These are phyloP conservation scores for Eupithecia insigniata DNA, from an alignment of 2,888 invertebrate genomes.

Conservation along the genomic window DNA sequence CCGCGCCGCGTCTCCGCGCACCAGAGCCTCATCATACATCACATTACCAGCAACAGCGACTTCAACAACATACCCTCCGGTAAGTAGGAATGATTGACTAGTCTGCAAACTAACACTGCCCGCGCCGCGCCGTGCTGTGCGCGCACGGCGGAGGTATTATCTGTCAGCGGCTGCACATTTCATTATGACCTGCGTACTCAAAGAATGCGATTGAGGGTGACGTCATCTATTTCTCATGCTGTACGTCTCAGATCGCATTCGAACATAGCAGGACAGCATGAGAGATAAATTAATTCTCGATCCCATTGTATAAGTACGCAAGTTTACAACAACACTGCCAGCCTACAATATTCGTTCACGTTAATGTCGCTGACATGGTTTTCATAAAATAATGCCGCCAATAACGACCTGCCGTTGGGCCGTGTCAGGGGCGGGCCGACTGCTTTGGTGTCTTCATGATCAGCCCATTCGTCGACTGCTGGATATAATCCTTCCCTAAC, in stretches of 20 bases:
- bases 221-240: too few species aligned
- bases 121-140: background rate
- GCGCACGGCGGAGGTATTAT: too few species aligned
- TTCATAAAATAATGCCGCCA: background rate
- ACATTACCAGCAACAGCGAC: slow-evolving; percentile 80
- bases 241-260: too few species aligned
- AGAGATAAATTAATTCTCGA: too few species aligned
- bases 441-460: background rate
- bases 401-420: background rate
- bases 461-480: too few species aligned
- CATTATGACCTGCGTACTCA: too few species aligned
- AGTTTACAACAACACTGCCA: background rate
- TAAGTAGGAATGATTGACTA: slow-evolving; percentile 31
- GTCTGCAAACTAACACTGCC: background rate
- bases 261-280: too few species aligned
- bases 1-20: slow-evolving; percentile 80
- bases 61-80: slow-evolving; percentile 79
- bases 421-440: background rate
- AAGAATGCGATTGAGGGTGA: too few species aligned
- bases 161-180: background rate
- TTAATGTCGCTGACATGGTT: background rate
- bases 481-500: background rate
- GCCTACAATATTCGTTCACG: background rate
- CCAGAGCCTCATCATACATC: slow-evolving; percentile 80
- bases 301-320: too few species aligned